These are phyloP conservation scores for Eubasilissa splendida DNA, from an alignment of 2,888 invertebrate genomes.

Conservation along the genomic window DNA sequence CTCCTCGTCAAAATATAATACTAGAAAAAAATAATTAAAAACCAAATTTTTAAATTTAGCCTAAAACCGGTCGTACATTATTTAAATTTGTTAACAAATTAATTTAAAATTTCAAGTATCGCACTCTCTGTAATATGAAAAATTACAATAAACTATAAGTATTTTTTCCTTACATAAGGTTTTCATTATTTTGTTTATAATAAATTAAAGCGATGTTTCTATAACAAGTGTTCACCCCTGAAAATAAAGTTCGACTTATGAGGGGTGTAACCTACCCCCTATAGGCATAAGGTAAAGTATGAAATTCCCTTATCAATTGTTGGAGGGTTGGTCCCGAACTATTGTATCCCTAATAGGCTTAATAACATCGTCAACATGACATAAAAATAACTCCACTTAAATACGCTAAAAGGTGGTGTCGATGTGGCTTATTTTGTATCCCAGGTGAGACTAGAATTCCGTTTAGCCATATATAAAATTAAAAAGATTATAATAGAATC, in stretches of 20 bases:
- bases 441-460: not conserved
- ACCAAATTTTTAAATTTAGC: no score
- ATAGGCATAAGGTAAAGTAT: constrained; percentile 53
- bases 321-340: constrained; percentile 43
- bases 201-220: not conserved
- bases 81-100: no score
- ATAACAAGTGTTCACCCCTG: constrained; percentile 15
- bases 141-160: no score
- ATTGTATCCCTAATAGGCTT: constrained; percentile 57
- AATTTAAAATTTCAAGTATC: no score
- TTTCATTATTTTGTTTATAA: no score
- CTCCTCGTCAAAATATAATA: no score
- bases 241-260: constrained; percentile 6
- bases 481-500: no score
- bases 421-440: constrained; percentile 16
- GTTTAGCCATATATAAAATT: no score
- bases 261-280: constrained; percentile 48
- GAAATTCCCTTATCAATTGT: constrained; percentile 51
- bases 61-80: no score
- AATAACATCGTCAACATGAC: constrained; percentile 59
- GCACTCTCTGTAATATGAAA: no score
- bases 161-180: no score
- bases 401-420: constrained; percentile 42
- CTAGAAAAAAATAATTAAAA: no score
- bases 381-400: constrained; percentile 57